Evolutionary conservation across 2,888 invertebrate species (phyloP), one percentile per base, ranked within the genome.

Genomic region (Scaptomyza polygonia): DNA sequence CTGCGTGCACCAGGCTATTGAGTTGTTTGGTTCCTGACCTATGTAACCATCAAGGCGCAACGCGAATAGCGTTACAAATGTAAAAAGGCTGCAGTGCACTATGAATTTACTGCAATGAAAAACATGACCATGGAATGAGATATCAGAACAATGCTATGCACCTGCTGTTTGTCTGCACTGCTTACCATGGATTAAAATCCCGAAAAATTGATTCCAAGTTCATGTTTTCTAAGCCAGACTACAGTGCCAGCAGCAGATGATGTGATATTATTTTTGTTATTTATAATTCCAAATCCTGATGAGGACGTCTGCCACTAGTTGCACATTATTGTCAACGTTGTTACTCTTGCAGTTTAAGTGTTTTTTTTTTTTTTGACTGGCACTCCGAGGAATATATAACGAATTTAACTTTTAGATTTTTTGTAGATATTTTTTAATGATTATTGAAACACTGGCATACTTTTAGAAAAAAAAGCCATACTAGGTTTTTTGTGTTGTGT

Each of bases 171-270:
- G 12, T 44, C 4, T 29, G 36, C 21, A 16, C n/a, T 39, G 53
- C 71, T 91, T 93, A 97, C 97, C 97, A 97, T 81, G 97, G 97
- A 94, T 97, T 97, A 91, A 97, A 97, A 93, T 97, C 97, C 93
- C 96, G 96, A 92, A 97, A 97, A 83, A 97, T 92, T 79, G 96
- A 95, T 93, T 97, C 96, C 88, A 97, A 94, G 94, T 97, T 97
- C 97, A 97, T 97, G 52, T 65, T 80, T 51, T 16, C 48, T 14
- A 30, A 16, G 43, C 8, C 12, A 45, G 32, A 30, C 32, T 43
- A 36, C 2, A 21, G 34, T 25, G 18, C 25, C 14, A 8, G 39
- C 30, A 25, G 11, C 16, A 44, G n/a, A 34, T 36, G 40, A 14
- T 42, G 9, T 47, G 5, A 7, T 47, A n/a, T 43, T 47, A 39